Evolutionary conservation across 1,140 invertebrate species (phyloP).

Genomic region (Polyergus mexicanus): DNA sequence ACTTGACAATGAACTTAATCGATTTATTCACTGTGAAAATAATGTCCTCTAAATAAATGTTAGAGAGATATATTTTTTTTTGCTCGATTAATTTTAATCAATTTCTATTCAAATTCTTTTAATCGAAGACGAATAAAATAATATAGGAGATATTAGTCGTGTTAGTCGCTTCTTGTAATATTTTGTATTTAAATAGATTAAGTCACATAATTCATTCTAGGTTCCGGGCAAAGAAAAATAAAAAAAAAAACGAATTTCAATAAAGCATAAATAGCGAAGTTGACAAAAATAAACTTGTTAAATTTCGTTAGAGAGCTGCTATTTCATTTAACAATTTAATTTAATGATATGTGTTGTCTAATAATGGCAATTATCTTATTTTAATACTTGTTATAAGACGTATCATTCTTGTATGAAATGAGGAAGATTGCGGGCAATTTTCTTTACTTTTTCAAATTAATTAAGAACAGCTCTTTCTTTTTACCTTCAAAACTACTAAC

Average conservation of each 20-base stretch:
- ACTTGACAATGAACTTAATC: not conserved
- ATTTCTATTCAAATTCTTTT: not conserved
- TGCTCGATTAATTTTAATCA: not conserved
- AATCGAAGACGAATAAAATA: not conserved
- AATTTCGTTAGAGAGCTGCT: not conserved
- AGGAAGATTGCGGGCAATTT: not conserved
- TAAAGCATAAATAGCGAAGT: not conserved
- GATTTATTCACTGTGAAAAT: not conserved
- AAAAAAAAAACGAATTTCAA: not conserved
- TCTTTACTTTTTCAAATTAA: conserved; percentile 46
- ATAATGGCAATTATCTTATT: not conserved
- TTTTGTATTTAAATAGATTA: not conserved
- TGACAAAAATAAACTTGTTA: not conserved
- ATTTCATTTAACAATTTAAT: not conserved
- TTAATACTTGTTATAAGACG: not conserved
- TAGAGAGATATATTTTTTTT: not conserved
- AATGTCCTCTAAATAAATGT: conserved; percentile 8
- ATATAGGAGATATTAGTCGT: too few species aligned
- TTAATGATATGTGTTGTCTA: not conserved
- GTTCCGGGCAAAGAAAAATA: not conserved
- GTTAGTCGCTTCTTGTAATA: not conserved
- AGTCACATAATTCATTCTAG: not conserved
- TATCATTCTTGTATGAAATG: conserved; percentile 10
- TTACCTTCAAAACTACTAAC: conserved; percentile 37
- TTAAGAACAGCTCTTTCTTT: not conserved